Percentiles rank a stretch among this genome's conserved stretches.
Conservation (phyloP, 2,113 vertebrate genomes). For the Picathartes gymnocephalus region DNA sequence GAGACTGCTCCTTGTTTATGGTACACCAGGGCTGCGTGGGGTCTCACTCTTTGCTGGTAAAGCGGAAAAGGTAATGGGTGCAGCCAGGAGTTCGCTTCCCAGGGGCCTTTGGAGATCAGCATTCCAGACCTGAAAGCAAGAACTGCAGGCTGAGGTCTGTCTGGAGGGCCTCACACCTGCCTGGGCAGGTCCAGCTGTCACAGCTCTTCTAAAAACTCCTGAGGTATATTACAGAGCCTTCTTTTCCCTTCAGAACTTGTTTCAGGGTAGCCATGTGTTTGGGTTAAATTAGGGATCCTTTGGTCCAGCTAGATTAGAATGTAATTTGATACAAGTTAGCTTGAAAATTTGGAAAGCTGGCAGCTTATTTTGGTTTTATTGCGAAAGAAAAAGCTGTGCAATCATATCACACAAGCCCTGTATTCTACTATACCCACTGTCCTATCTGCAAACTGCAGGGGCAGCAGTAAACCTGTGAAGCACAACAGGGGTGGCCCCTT, state of each 20-base stretch:
- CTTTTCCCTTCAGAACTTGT: neutral
- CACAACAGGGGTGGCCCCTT: neutral
- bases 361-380: neutral
- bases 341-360: neutral
- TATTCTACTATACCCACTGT: neutral
- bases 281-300: neutral
- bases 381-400: neutral
- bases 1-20: neutral
- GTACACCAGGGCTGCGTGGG: neutral
- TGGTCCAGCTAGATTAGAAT: neutral
- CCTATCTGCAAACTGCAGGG: neutral
- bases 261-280: neutral
- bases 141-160: neutral
- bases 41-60: neutral
- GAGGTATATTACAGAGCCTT: neutral
- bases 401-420: neutral
- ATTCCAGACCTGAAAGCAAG: neutral
- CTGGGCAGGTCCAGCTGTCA: neutral
- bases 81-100: rapidly evolving
- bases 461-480: neutral
- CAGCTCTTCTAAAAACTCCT: neutral
- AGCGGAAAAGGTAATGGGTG: neutral
- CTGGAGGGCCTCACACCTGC: neutral
- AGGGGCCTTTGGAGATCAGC: neutral
- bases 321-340: neutral